A percentile compares a stretch with the other conserved stretches of the same genome.
These are phyloP conservation scores for Drosophila paramelanica DNA, from an alignment of 2,888 invertebrate genomes.

Conservation along the genomic window DNA sequence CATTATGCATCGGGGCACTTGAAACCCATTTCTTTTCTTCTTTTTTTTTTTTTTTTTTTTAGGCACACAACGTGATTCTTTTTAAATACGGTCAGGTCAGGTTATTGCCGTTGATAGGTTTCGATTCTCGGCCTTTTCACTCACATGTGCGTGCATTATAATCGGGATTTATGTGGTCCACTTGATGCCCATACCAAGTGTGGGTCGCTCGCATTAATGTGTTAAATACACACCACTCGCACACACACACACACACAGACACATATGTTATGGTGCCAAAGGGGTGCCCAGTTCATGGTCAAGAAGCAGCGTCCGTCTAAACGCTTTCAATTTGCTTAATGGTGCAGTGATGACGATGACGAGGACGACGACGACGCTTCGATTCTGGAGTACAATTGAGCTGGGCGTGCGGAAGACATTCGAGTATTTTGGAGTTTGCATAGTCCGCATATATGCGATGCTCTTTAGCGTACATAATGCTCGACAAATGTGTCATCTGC, in stretches of 20 bases:
- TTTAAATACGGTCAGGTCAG: slow-evolving; percentile 39
- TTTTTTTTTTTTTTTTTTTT: slow-evolving; percentile 19
- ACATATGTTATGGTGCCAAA: slow-evolving; percentile 25
- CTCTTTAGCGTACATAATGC: slow-evolving; percentile 55
- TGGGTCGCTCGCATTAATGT: slow-evolving; percentile 59
- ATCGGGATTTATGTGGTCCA: slow-evolving; percentile 73
- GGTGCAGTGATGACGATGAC: slow-evolving; percentile 57
- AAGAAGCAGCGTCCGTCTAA: slow-evolving; percentile 72
- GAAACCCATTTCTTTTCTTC: slow-evolving; percentile 69
- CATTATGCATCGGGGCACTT: slow-evolving; percentile 72
- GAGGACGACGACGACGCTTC: slow-evolving; percentile 21
- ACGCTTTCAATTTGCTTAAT: slow-evolving; percentile 78
- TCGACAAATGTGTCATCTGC: slow-evolving; percentile 63
- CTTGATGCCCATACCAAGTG: slow-evolving; percentile 55
- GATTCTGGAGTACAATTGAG: slow-evolving; percentile 61
- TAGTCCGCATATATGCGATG: slow-evolving; percentile 18
- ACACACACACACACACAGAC: slow-evolving; percentile 1
- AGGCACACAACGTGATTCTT: slow-evolving; percentile 45
- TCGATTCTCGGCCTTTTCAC: slow-evolving; percentile 45
- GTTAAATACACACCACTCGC: slow-evolving; percentile 60
- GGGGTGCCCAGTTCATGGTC: slow-evolving; percentile 61
- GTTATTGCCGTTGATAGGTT: slow-evolving; percentile 51
- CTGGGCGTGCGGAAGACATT: slow-evolving; percentile 68
- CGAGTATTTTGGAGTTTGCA: slow-evolving; percentile 13
- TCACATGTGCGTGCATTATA: slow-evolving; percentile 74